These are phyloP conservation scores for Cyaniris semiargus DNA, from an alignment of 2,888 invertebrate species.

Conservation along the genomic window DNA sequence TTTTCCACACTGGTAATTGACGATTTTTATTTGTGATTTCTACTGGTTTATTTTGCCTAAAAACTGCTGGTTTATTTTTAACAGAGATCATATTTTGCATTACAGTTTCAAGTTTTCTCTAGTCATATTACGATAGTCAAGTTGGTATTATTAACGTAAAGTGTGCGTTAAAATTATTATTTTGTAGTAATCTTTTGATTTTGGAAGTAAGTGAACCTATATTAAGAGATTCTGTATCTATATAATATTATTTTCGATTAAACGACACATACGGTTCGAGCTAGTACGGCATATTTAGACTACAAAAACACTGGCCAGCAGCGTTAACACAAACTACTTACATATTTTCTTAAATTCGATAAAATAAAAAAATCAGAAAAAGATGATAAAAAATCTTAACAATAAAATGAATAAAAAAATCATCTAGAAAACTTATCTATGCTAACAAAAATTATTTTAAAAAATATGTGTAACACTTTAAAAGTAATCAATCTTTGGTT, in stretches of 20 bases:
- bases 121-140: background rate
- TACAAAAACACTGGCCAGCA: constrained; percentile 19
- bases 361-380: constrained; percentile 2
- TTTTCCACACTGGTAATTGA: constrained; percentile 19
- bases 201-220: background rate
- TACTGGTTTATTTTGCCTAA: too few relatives aligned
- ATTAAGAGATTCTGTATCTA: background rate
- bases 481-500: constrained; percentile 64
- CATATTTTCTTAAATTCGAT: background rate
- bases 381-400: background rate
- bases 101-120: background rate
- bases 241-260: background rate
- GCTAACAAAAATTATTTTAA: constrained; percentile 3
- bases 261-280: background rate
- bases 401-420: constrained; percentile 15
- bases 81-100: background rate
- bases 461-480: constrained; percentile 21
- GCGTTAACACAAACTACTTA: background rate
- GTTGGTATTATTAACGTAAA: background rate
- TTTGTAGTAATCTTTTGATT: background rate
- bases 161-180: constrained; percentile 3
- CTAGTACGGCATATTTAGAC: background rate
- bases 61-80: background rate
- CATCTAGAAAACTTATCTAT: constrained; percentile 11
- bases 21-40: background rate